Conservation (phyloP, 1,140 invertebrate genomes). For the Oreohelix idahoensis region DNA sequence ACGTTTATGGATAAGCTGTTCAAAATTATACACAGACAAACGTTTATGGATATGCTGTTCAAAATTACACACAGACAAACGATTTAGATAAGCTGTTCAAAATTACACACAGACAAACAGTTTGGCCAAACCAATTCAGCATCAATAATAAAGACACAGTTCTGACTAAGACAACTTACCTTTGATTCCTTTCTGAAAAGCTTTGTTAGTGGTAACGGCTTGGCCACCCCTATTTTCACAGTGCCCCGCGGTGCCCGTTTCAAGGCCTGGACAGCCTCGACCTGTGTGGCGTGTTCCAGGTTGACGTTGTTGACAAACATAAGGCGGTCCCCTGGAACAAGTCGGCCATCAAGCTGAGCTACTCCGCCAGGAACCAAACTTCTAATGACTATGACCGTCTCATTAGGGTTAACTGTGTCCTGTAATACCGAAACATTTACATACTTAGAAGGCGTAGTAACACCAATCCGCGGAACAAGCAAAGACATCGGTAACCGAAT, state of each 20-base stretch:
- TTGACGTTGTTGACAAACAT: conserved; percentile 96
- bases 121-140: too few relatives aligned
- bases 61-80: too few relatives aligned
- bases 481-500: too few relatives aligned
- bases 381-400: conserved; percentile 97
- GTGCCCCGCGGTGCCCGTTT: conserved; percentile 87
- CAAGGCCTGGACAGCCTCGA: conserved; percentile 95
- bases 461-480: too few relatives aligned
- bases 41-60: too few relatives aligned
- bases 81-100: too few relatives aligned
- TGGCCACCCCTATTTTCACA: conserved; percentile 96
- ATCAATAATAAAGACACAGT: too few relatives aligned
- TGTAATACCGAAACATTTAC: conserved; percentile 41
- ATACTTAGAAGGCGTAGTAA: too few relatives aligned
- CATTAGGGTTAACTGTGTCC: conserved; percentile 71
- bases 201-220: conserved; percentile 88
- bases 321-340: conserved; percentile 97
- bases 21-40: too few relatives aligned
- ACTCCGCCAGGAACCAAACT: conserved; percentile 97
- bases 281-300: conserved; percentile 94
- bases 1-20: too few relatives aligned
- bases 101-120: too few relatives aligned
- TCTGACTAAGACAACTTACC: too few relatives aligned
- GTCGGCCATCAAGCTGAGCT: conserved; percentile 92
- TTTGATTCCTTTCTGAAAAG: conserved; percentile 29